A percentile compares a stretch with the other conserved stretches of the same genome.
These are phyloP conservation scores for Physeter macrocephalus DNA, from an alignment of 2,113 vertebrate species.

Conservation along the genomic window DNA sequence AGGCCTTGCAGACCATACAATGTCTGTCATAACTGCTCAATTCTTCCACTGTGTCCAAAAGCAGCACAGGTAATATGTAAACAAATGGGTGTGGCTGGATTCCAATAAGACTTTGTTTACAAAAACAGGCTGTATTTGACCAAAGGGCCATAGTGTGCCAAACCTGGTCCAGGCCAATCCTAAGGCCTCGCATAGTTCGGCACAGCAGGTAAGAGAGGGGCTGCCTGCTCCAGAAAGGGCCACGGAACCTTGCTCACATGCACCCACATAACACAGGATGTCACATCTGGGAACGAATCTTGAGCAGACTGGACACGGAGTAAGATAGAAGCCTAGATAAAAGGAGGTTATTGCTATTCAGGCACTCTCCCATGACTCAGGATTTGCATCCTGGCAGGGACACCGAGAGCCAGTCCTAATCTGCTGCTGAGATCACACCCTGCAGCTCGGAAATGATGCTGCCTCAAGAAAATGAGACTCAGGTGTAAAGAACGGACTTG, in stretches of 20 bases:
- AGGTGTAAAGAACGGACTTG: too few species aligned
- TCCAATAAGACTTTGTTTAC: neutral
- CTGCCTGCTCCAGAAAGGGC: neutral
- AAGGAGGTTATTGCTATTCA: neutral
- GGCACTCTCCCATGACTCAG: neutral
- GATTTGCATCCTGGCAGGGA: neutral
- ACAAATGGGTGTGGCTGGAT: neutral
- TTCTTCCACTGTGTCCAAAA: neutral
- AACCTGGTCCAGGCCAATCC: neutral
- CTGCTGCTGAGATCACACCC: neutral
- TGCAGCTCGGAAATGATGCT: neutral
- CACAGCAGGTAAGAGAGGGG: neutral
- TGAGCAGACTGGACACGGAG: neutral
- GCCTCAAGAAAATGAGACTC: neutral
- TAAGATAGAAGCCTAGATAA: neutral
- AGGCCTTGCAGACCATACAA: neutral
- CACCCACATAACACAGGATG: accelerated
- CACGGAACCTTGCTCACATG: neutral
- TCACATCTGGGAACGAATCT: neutral
- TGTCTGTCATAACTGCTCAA: neutral
- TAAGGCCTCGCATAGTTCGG: neutral
- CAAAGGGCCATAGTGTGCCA: neutral
- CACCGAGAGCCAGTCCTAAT: neutral
- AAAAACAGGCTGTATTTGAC: neutral
- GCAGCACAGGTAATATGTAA: neutral